Base-by-base conservation (phyloP, 1,140 invertebrate genomes). In the Triops cancriformis region DNA sequence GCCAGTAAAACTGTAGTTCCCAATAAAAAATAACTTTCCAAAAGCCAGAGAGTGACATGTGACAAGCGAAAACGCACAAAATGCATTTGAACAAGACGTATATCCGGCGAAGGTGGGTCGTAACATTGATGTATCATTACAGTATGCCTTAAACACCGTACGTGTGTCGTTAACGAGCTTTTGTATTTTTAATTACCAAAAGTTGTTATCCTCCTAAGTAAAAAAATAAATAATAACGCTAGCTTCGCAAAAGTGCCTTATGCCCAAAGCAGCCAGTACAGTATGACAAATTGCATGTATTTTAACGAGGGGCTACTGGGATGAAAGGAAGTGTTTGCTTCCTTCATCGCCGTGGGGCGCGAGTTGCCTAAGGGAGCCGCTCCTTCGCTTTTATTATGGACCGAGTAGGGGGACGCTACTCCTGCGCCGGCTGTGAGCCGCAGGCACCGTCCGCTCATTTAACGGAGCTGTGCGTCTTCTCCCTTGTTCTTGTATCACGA, bases 401-500 rank as follows among this genome's bases (percentile, higher is more conserved):
- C 18, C 51, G 14, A 23, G 51, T 64, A 64, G 51, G 14, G 51
- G 51, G 51, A 64, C 51, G 51, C 51, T 64, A 37, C 51, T 64
- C 14, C 51, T n/a, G 51, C 51, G 51, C 51, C 51, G 51, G 51
- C 10, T 64, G 51, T 64, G 51, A 64, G 51, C 51, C 51, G 51
- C 51, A 64, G 51, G 51, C 51, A 64, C 14, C 51, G 51, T 64
- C 51, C 51, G 51, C 51, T 64, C 51, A 64, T 64, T 64, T 64
- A 64, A 64, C 51, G 51, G 14, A 64, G 51, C 51, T 0, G 51
- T 64, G 51, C 51, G 51, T 64, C 51, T 64, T 64, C 51, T 64
- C 51, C 51, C 51, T 64, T 64, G 51, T 64, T 64, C 51, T 64
- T 64, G 51, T 64, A 64, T 64, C 51, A 64, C 51, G 51, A 64